Evolutionary conservation across 2,113 vertebrate species (phyloP), one percentile per base, ranked within the genome.

Genomic region (Nerophis lumbriciformis): DNA sequence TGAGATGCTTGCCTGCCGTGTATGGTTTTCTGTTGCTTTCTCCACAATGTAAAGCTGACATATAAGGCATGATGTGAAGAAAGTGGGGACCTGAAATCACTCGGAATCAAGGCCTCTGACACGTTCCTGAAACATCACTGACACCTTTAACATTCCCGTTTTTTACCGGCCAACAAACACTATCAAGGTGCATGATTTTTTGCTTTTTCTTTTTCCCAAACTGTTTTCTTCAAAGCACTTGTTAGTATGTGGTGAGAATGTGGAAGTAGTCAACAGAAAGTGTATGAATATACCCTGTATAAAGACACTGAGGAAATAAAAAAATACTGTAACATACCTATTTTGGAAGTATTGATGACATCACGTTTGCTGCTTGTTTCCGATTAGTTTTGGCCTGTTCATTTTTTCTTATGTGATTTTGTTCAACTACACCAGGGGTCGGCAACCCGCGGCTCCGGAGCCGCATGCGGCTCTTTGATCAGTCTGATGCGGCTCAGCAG

Each of bases 181-280:
- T 82, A 83, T 81, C 82, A 81, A 90, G 73, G 77, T 90, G 90
- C 90, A 92, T 92, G 90, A 82, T 83, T 85, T 84, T 83, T 82
- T 66, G 28, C 28, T 28, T 28, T 84, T 75, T 77, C 8, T 8
- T 19, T 71, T 60, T 54, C 67, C 67, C 55, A 58, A 84, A 77
- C 75, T 79, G 85, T 83, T 89, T 87, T 87, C 85, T 78, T 89
- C 73, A 61, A 83, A 82, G 79, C 86, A 90, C 88, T 88, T 86
- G 85, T 91, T 90, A 86, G 77, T 89, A 79, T 88, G 89, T 90
- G 89, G 86, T 90, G 83, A 89, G 90, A 90, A 90, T 90, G 89
- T 89, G 86, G 88, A 88, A 85, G 79, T 90, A 89, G 87, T 90
- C 85, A 84, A 79, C 85, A 65, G 85, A 88, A 87, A 89, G 85